Conservation (phyloP, 2,113 vertebrate genomes). For the Tychaedon coryphoeus region DNA sequence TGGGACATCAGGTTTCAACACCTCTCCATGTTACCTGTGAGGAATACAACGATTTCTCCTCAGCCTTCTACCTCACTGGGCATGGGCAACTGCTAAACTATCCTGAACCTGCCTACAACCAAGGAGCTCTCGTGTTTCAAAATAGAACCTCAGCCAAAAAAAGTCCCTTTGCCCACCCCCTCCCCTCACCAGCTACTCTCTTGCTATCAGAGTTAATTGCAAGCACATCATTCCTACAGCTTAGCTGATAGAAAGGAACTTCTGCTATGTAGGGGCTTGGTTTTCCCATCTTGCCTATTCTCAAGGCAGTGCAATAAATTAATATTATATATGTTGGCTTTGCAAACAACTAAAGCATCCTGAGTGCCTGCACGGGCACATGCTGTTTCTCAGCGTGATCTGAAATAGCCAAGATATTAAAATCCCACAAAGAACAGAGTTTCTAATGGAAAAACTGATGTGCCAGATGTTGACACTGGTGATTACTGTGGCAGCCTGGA, state of each 20-base stretch:
- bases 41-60: accelerated
- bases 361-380: not conserved
- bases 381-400: conserved; percentile 7
- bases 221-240: not conserved
- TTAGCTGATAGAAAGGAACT: not conserved
- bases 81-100: not conserved
- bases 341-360: not conserved
- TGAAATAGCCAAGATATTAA: conserved; percentile 28
- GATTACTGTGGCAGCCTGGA: not conserved
- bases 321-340: not conserved
- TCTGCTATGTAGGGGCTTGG: not conserved
- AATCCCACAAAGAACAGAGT: conserved; percentile 7
- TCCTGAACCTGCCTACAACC: not conserved
- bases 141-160: not conserved
- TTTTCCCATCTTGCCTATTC: not conserved
- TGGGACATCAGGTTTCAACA: accelerated
- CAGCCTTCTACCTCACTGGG: not conserved
- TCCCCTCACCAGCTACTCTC: not conserved
- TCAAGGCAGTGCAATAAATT: not conserved
- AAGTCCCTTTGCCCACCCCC: not conserved
- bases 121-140: not conserved
- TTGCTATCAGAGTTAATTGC: not conserved
- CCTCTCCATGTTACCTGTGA: not conserved
- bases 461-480: conserved; percentile 31
- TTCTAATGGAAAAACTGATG: conserved; percentile 32